Conservation (phyloP, 2,888 invertebrate genomes). For the Brachyptera putata region DNA sequence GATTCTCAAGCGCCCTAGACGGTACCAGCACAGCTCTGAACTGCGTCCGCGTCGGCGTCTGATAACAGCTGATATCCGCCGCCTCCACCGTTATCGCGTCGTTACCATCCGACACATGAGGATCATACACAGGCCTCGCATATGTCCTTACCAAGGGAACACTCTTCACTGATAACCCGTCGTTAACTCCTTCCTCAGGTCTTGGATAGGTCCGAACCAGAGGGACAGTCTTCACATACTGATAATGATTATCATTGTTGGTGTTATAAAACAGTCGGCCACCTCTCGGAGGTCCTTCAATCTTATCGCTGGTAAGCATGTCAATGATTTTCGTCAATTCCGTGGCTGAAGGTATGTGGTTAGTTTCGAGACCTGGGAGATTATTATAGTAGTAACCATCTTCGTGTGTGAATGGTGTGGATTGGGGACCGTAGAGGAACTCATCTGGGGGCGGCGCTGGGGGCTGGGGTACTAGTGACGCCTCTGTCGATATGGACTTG, state of each 20-base stretch:
- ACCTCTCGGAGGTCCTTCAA: neutral
- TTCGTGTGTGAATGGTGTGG: neutral
- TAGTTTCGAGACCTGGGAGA: neutral
- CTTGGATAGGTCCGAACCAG: neutral
- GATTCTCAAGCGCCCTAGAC: conserved; percentile 42
- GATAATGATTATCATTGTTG: too few relatives aligned
- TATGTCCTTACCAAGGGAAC: neutral
- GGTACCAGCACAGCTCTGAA: conserved; percentile 46
- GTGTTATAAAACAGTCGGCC: neutral
- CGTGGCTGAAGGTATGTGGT: neutral
- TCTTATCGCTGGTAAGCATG: neutral
- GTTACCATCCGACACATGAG: neutral
- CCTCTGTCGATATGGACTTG: too few relatives aligned
- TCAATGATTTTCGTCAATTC: conserved; percentile 1
- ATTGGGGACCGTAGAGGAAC: too few relatives aligned
- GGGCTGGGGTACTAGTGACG: too few relatives aligned
- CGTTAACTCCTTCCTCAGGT: too few relatives aligned
- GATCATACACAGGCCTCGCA: neutral
- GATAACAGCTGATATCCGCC: conserved; percentile 42
- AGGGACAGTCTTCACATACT: conserved; percentile 2
- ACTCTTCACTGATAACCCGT: too few relatives aligned
- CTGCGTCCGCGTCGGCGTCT: conserved; percentile 37
- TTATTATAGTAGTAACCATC: neutral
- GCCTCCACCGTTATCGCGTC: neutral
- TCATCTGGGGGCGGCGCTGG: too few relatives aligned